Percentiles rank a stretch among this genome's conserved stretches.
phyloP scores from a whole-genome alignment of 1,140 invertebrate genomes.

The Mesaphorura yosii region DNA sequence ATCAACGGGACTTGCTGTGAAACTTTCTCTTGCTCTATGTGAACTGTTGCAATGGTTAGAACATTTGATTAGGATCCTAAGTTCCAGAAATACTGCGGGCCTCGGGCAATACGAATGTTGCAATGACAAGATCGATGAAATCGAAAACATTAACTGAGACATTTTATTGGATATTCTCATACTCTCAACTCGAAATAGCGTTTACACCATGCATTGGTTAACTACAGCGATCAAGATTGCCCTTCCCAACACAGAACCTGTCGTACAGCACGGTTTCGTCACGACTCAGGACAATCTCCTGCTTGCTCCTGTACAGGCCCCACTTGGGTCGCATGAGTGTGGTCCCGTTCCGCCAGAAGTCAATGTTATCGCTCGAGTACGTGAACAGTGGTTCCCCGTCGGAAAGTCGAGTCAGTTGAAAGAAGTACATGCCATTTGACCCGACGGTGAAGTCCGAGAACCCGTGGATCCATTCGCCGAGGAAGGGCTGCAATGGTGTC shows the following conservation, averaged over 20 bases:
- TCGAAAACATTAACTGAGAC: too few relatives aligned
- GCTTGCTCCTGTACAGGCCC: not conserved
- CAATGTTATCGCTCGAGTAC: slow-evolving; percentile 7
- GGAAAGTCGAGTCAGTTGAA: not conserved
- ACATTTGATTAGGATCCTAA: too few relatives aligned
- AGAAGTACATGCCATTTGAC: too few relatives aligned
- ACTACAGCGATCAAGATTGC: slow-evolving; percentile 2
- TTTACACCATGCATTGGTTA: too few relatives aligned
- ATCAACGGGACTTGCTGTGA: too few relatives aligned
- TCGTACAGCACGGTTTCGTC: slow-evolving; percentile 19
- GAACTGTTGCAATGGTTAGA: too few relatives aligned
- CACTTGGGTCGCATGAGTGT: not conserved
- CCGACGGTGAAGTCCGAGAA: not conserved
- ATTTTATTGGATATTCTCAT: too few relatives aligned
- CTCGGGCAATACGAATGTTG: too few relatives aligned
- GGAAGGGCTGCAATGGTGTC: not conserved
- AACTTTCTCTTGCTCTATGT: too few relatives aligned
- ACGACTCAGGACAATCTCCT: not conserved
- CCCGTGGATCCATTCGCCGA: not conserved
- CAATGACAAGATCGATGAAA: too few relatives aligned
- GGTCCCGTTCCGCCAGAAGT: slow-evolving; percentile 17
- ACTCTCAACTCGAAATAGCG: too few relatives aligned
- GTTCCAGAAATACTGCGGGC: too few relatives aligned
- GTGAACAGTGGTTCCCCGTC: not conserved
- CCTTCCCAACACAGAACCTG: slow-evolving; percentile 14